Percentiles rank a stretch among this genome's conserved stretches.
Conservation (phyloP, 2,888 invertebrate species). For the Fissipunctia ypsillon region DNA sequence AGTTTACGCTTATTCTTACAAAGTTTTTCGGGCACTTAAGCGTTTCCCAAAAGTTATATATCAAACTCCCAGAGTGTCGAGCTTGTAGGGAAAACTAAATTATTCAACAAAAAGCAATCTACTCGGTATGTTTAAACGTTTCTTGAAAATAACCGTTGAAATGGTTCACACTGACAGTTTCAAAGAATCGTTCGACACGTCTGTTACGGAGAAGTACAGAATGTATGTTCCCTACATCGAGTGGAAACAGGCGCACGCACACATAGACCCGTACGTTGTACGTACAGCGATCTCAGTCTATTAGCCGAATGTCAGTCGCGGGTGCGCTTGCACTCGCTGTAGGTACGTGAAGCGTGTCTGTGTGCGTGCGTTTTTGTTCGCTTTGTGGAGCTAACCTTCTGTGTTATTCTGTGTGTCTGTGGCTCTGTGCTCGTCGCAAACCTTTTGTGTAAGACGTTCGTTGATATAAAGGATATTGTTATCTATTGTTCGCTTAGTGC, state of each 20-base stretch:
- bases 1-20: slow-evolving; percentile 28
- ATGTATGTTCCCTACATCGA: not conserved
- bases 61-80: slow-evolving; percentile 26
- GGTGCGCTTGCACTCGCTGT: not conserved
- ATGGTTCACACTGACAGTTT: slow-evolving; percentile 71
- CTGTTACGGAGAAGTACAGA: slow-evolving; percentile 2
- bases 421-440: slow-evolving; percentile 23
- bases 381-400: slow-evolving; percentile 6
- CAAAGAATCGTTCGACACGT: slow-evolving; percentile 65
- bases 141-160: slow-evolving; percentile 72
- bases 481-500: slow-evolving; percentile 75
- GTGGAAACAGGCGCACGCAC: not conserved
- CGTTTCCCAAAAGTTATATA: slow-evolving; percentile 36
- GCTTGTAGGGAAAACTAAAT: slow-evolving; percentile 48
- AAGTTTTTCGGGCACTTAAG: slow-evolving; percentile 48
- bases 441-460: slow-evolving; percentile 60
- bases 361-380: not conserved
- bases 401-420: not conserved
- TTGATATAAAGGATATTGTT: slow-evolving; percentile 76
- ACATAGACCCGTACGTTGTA: not conserved
- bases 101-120: slow-evolving; percentile 61
- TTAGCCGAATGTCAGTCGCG: not conserved
- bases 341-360: not conserved
- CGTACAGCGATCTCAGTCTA: no score
- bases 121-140: slow-evolving; percentile 65